A percentile compares a stretch with the other conserved stretches of the same genome.
phyloP scores from a whole-genome alignment of 2,113 vertebrate species.

The Andinoacara biseriatus region DNA sequence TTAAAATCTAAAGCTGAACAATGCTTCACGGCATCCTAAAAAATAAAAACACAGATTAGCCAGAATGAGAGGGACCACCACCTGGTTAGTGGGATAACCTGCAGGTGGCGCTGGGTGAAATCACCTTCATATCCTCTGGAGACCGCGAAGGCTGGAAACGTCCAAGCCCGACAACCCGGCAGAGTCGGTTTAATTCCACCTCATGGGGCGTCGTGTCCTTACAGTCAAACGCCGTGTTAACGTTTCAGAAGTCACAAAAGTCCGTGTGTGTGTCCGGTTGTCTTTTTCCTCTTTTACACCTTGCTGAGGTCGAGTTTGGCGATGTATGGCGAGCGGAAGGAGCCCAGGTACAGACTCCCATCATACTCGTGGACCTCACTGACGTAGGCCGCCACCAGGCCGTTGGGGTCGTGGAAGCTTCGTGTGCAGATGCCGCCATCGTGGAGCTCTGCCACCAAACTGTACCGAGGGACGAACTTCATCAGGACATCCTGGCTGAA shows the following conservation, averaged over 20 bases:
- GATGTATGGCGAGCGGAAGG: constrained; percentile 89
- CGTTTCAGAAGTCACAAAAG: no score
- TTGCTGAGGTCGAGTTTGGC: constrained; percentile 85
- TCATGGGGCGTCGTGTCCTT: not conserved
- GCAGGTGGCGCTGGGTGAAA: not conserved
- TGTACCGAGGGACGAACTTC: constrained; percentile 90
- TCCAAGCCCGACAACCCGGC: not conserved
- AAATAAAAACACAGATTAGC: not conserved
- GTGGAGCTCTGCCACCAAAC: constrained; percentile 90
- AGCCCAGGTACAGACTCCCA: constrained; percentile 92
- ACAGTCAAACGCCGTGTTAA: no score
- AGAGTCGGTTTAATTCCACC: not conserved
- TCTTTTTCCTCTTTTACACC: constrained; percentile 63
- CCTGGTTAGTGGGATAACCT: not conserved
- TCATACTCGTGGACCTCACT: constrained; percentile 91
- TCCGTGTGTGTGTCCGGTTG: not conserved
- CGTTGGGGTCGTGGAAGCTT: constrained; percentile 92
- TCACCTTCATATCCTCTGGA: not conserved
- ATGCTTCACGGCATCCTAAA: not conserved
- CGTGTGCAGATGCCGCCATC: constrained; percentile 89
- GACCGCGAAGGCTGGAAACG: not conserved
- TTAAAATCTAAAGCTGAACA: not conserved
- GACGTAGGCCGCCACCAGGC: constrained; percentile 83
- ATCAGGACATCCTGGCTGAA: constrained; percentile 88
- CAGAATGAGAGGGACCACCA: not conserved